Conservation (phyloP, 2,888 invertebrate genomes). For the Lepidonotus clava region DNA sequence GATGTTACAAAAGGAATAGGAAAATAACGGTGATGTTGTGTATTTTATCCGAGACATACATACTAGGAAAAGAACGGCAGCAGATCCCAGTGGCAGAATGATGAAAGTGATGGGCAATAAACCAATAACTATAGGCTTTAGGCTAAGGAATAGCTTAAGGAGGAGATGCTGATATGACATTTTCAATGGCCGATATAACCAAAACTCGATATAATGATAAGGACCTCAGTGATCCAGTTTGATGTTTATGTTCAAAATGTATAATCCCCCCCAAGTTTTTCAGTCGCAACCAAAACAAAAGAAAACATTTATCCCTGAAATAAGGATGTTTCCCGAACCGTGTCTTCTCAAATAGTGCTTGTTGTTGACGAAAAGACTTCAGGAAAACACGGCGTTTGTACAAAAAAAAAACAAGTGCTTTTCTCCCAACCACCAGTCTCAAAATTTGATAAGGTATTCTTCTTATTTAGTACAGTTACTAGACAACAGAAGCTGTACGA, state of each 20-base stretch:
- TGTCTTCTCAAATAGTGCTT: background rate
- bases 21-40: too few species aligned
- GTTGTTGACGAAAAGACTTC: background rate
- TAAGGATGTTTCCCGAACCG: background rate
- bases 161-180: too few species aligned
- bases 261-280: background rate
- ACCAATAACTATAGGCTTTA: too few species aligned
- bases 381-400: background rate
- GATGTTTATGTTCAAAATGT: background rate
- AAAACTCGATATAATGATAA: too few species aligned
- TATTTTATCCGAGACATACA: conserved; percentile 2
- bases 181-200: too few species aligned
- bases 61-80: background rate
- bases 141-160: too few species aligned
- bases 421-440: background rate
- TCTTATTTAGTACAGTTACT: background rate
- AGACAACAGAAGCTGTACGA: too few species aligned
- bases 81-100: conserved; percentile 13
- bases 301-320: background rate
- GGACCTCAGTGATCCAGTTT: background rate
- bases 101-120: too few species aligned
- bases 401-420: background rate
- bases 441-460: too few species aligned
- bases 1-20: too few species aligned
- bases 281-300: background rate